Percentiles rank a stretch among this genome's conserved stretches.
These are phyloP conservation scores for Hycleus cichorii DNA, from an alignment of 1,140 invertebrate species.

Conservation along the genomic window DNA sequence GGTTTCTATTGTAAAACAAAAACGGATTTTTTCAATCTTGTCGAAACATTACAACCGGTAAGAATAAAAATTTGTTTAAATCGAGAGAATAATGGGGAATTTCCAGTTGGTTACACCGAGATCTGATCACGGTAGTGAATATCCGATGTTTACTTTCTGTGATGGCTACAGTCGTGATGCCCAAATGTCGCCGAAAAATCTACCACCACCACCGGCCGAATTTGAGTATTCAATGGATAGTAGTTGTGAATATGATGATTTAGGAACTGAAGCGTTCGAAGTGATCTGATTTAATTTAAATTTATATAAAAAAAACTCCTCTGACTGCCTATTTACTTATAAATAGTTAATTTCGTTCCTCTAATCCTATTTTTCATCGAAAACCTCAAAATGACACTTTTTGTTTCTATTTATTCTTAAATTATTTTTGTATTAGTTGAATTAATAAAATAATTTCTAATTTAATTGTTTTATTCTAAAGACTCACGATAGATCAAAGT, in stretches of 20 bases:
- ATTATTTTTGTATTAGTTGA: background rate
- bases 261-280: slow-evolving; percentile 67
- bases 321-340: too few species aligned
- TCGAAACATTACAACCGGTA: slow-evolving; percentile 59
- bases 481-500: too few species aligned
- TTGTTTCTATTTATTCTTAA: background rate
- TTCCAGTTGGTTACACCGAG: slow-evolving; percentile 54
- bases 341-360: too few species aligned
- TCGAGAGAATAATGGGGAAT: background rate
- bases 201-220: slow-evolving; percentile 44
- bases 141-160: slow-evolving; percentile 75
- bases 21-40: slow-evolving; percentile 70
- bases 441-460: too few species aligned
- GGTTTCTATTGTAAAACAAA: slow-evolving; percentile 80
- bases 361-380: too few species aligned
- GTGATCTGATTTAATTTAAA: slow-evolving; percentile 41
- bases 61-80: slow-evolving; percentile 19
- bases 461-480: too few species aligned
- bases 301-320: background rate
- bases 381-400: too few species aligned
- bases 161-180: slow-evolving; percentile 58
- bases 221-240: slow-evolving; percentile 49
- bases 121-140: slow-evolving; percentile 50
- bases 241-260: slow-evolving; percentile 20
- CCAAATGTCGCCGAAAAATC: slow-evolving; percentile 38